These are phyloP conservation scores for Burhinus oedicnemus DNA, from an alignment of 2,113 vertebrate genomes.

Conservation along the genomic window DNA sequence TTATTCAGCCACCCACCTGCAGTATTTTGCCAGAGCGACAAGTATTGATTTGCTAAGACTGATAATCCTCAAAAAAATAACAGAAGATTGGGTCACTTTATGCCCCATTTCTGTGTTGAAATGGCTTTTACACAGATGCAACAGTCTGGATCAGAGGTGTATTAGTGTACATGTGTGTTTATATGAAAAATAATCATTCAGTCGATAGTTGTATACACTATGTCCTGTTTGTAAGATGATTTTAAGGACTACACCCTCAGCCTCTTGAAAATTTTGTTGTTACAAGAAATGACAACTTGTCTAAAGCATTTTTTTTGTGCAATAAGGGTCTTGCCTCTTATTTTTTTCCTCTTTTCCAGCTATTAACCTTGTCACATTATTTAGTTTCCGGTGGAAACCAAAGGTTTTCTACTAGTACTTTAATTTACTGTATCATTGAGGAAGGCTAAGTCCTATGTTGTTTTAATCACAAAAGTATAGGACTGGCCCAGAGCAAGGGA, in stretches of 20 bases:
- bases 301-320: not conserved
- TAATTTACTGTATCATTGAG: not conserved
- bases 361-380: not conserved
- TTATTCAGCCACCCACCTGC: not conserved
- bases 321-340: not conserved
- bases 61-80: not conserved
- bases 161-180: not conserved
- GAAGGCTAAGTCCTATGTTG: not conserved
- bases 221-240: not conserved
- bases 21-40: not conserved
- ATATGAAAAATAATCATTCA: not conserved
- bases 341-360: not conserved
- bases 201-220: too few species aligned
- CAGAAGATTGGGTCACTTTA: not conserved
- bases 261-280: not conserved
- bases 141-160: not conserved
- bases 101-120: not conserved
- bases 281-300: not conserved
- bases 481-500: constrained; percentile 20
- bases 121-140: not conserved
- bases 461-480: constrained; percentile 5
- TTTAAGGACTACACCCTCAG: not conserved
- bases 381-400: not conserved
- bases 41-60: not conserved
- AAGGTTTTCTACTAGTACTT: not conserved